Evolutionary conservation across 1,140 invertebrate species (phyloP), one percentile per base, ranked within the genome.

Genomic region (Hydropsyche tenuis): DNA sequence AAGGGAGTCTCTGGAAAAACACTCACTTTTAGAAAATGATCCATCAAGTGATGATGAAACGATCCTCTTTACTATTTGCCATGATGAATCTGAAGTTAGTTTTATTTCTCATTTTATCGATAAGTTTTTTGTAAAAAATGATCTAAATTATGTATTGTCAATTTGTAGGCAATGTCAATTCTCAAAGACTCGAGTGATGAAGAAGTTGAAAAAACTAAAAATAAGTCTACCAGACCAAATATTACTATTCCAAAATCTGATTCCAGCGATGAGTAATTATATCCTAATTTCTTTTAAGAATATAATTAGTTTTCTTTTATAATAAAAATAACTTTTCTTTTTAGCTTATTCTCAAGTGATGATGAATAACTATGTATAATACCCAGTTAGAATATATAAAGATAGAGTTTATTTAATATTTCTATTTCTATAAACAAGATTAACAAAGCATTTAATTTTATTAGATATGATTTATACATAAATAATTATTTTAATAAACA

Each of bases 61-160:
- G 6, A 37, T 77, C 12, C 63, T 77, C 22, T 71, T 75, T 51
- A 77, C 76, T 9, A 77, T 77, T 25, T 73, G 73, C 30, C 68
- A 77, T 53, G 71, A 77, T 43, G 65, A 51, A 60, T n/a, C 20
- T 7, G 25, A 73, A 46, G 76, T 77, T 48, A 22, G 22, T 42
- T 66, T 16, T 20, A 5, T 9, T 27, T 65, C 20, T 42, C 63
- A 4, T 37, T 37, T 37, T 9, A 37, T 37, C 30, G n/a, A 37
- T 37, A 37, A 37, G 3, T 37, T 4, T 37, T 37, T 4, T 37
- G 30, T 37, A 4, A 4, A 4, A 37, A 4, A 37, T 37, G 30
- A 37, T 37, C 9, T 37, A 9, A n/a, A n/a, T n/a, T n/a, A n/a
- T n/a, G n/a, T n/a, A 37, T 37, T 37, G 30, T 37, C 9, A 4